Base-by-base conservation (phyloP, 2,797 vertebrate species). In the Sciurus carolinensis region DNA sequence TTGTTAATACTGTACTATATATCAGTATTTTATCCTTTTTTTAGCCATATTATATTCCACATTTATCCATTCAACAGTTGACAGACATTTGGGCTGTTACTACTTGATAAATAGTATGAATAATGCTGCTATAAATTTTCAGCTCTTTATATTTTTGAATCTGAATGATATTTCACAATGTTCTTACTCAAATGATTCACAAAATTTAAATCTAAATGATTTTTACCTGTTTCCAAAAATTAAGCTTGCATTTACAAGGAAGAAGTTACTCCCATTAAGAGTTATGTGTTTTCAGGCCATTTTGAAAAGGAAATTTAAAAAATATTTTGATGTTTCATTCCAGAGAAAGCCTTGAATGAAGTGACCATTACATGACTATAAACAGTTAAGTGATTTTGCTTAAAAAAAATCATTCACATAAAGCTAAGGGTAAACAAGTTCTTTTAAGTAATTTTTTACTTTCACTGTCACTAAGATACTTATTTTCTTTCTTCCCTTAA, bases 171-270 rank as follows among this genome's bases (percentile, higher is more conserved):
- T 28, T 81, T 93, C 28, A 79, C 30, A 42, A 28, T 1, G 39
- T 20, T 36, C 62, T 47, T n/a, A 13, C 6, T 54, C 62, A 62
- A 76, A 76, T 54, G 64, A 57, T 7, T 79, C 26, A 30, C 11
- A 47, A 11, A 66, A 22, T 72, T 59, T 82, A 54, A n/a, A 26
- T 62, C 24, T 69, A 28, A 76, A 71, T 42, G 15, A 52, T 17
- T 87, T 88, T 75, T 73, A 20, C 26, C 81, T 39, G n/a, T 90
- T 90, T 84, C 67, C 62, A 87, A 87, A 83, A 52, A 12, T 84
- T 36, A 47, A 8, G 50, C 10, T 87, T 72, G 59, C 15, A 14
- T 76, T 52, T 59, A 64, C 1, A 71, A 69, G 39, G n/a, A 89
- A 62, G n/a, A 67, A 73, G 22, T 8, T 76, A 50, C 4, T 66